Evolutionary conservation across 2,113 vertebrate species (phyloP), one percentile per base, ranked within the genome.

Genomic region (Circaetus cinerascens): DNA sequence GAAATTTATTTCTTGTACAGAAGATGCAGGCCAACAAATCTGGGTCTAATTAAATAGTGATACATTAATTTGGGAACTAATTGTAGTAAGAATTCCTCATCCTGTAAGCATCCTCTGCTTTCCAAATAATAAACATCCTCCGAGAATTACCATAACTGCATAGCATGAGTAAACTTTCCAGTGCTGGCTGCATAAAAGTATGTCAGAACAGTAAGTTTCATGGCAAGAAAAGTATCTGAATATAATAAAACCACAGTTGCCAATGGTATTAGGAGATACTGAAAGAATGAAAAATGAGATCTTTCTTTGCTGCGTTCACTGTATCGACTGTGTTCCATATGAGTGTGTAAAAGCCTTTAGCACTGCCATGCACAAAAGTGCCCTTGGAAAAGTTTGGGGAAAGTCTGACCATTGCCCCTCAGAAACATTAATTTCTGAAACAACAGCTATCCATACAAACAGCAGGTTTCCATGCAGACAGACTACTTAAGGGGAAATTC

Each of bases 81-180:
- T 63, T 73, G 45, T 30, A 87, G 25, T 32, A 87, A 78, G 76
- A 93, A 82, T 66, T 91, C 64, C 62, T 93, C 73, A 94, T 69
- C 50, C 57, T 76, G 57, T 89, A 94, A 38, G 76, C 62, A 91
- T 81, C 55, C 55, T 88, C 50, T 27, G 30, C 67, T 91, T 82
- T 91, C 34, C 80, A 95, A 93, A 94, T 62, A 86, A 86, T 55
- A 92, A 93, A 79, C 27, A 69, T 87, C 73, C 86, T 78, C 81
- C 90, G 90, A 73, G 91, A 95, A 95, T 87, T 78, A 94, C 64
- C 45, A 17, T 78, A 93, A 95, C 62, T 89, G 59, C 77, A 72
- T 19, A 82, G 89, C 30, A 88, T 76, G 84, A 95, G 80, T 82
- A 95, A 95, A 96, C 25, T 91, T 95, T 97, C 93, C 95, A 94